Base-by-base conservation (phyloP, 2,888 invertebrate genomes). In the Anticlea derivata region DNA sequence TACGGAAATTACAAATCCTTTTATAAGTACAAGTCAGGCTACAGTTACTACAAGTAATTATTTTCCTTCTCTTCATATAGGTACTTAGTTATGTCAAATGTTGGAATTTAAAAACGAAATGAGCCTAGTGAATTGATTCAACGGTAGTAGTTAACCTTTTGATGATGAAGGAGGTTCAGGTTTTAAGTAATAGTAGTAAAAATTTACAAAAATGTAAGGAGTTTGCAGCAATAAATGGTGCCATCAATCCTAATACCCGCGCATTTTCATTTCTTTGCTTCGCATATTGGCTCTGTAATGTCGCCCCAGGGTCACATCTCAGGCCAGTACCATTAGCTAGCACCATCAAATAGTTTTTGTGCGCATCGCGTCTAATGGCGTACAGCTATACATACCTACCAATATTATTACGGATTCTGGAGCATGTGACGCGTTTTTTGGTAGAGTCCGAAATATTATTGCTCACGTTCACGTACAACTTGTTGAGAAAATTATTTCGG, bases 181-280 rank as follows among this genome's bases (percentile, higher is more conserved):
- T n/a, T n/a, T n/a, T n/a, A n/a, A n/a, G n/a, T n/a, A n/a, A n/a
- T n/a, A n/a, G n/a, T n/a, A n/a, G n/a, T n/a, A n/a, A n/a, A n/a
- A n/a, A n/a, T n/a, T n/a, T n/a, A n/a, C n/a, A n/a, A n/a, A n/a
- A n/a, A n/a, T 17, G 4, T 17, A 3, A 17, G 2, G 7, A 20
- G 10, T 23, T 34, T 27, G 26, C 33, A 22, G 38, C 37, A 33
- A 12, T 45, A 43, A 55, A 55, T 43, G 48, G 49, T 49, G 43
- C 40, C 53, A 55, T 58, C 58, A 43, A 55, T 60, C 43, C 44
- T 58, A 55, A 55, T 58, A 51, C 22, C 8, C 13, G 33, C 44
- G 40, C 51, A 52, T 50, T 43, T 55, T 50, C 35, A 24, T 60
- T 48, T 33, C 34, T 35, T 41, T 41, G 30, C 39, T 35, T 22